Percentiles rank a stretch among this genome's conserved stretches.
These are phyloP conservation scores for Monoplex corrugatus DNA, from an alignment of 2,888 invertebrate species.

Conservation along the genomic window DNA sequence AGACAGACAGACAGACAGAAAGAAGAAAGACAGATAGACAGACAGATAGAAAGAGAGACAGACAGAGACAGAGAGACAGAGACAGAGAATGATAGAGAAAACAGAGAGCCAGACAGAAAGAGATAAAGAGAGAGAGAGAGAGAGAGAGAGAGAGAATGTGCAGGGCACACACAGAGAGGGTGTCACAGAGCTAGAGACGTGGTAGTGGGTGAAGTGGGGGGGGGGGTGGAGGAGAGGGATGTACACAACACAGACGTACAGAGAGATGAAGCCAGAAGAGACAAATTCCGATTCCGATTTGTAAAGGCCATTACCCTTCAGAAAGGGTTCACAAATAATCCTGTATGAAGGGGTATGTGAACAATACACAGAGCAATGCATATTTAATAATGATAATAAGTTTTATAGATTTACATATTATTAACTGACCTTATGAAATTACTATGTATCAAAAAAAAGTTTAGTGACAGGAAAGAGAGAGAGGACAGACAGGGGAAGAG, in stretches of 20 bases:
- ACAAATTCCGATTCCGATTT: too few species aligned
- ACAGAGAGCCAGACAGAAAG: neutral
- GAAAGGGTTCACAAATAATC: too few species aligned
- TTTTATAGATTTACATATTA: too few species aligned
- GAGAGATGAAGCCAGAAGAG: too few species aligned
- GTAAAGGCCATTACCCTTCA: too few species aligned
- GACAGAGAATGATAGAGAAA: neutral
- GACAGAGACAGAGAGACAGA: neutral
- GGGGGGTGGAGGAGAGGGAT: neutral
- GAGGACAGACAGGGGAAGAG: neutral
- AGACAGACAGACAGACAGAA: neutral
- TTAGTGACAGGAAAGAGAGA: neutral
- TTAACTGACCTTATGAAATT: too few species aligned
- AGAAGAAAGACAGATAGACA: neutral
- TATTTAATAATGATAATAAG: too few species aligned
- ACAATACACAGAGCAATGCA: too few species aligned
- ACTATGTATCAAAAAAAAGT: too few species aligned
- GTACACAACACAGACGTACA: too few species aligned
- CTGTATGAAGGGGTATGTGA: too few species aligned
- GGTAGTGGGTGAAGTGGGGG: neutral
- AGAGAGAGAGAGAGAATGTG: neutral
- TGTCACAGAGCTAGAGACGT: neutral
- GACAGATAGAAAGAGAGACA: neutral
- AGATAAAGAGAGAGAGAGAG: neutral
- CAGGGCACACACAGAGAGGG: neutral